A percentile compares a stretch with the other conserved stretches of the same genome.
Conservation (phyloP, 2,797 vertebrate species). For the Tokudaia tokunoshimensis region DNA sequence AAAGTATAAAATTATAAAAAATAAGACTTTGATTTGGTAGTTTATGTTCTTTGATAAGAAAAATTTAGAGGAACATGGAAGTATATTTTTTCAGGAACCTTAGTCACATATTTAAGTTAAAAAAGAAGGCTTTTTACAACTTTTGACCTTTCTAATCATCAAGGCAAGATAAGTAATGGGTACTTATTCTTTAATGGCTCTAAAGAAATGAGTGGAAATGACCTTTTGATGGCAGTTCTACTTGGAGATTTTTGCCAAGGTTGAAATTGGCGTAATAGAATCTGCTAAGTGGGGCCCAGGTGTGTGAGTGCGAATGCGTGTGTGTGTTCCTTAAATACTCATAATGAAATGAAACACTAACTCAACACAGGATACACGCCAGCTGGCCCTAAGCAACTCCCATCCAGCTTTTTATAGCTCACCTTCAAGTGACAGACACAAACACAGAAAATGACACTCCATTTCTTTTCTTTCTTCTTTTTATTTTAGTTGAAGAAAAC, state of each 20-base stretch:
- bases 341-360: conserved; percentile 65
- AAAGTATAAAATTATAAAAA: background rate
- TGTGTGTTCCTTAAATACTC: conserved; percentile 69
- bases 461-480: background rate
- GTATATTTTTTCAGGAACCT: conserved; percentile 82
- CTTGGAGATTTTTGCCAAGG: conserved; percentile 71
- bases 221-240: conserved; percentile 82
- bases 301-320: conserved; percentile 43
- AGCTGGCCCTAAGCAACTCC: conserved; percentile 26
- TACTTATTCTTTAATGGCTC: conserved; percentile 84
- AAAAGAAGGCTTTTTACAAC: conserved; percentile 80
- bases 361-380: conserved; percentile 1
- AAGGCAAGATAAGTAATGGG: conserved; percentile 83
- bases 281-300: conserved; percentile 64
- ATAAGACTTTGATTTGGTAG: conserved; percentile 22
- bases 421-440: conserved; percentile 63
- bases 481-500: background rate
- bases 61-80: conserved; percentile 75
- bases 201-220: conserved; percentile 84
- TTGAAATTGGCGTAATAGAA: conserved; percentile 73
- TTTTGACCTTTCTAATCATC: conserved; percentile 87
- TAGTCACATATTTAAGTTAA: conserved; percentile 84
- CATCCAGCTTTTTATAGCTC: conserved; percentile 62
- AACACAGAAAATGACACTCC: background rate
- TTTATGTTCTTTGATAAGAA: conserved; percentile 56